Evolutionary conservation across 1,140 invertebrate species (phyloP).

Genomic region (Cotesia glomerata): DNA sequence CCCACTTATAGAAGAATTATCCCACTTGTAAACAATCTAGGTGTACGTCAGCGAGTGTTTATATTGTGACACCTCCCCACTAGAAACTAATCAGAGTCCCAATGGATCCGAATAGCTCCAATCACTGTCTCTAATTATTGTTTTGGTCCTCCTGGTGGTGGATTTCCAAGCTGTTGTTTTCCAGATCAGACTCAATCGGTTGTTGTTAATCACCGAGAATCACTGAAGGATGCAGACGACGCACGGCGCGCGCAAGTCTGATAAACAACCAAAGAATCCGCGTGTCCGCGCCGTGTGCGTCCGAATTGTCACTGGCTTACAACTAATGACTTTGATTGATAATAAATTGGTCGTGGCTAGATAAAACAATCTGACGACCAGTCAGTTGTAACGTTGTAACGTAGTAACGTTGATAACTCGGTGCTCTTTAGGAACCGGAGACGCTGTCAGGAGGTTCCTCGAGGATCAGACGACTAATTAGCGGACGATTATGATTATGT

Average conservation of each 20-base stretch:
- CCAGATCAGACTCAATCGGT: neutral
- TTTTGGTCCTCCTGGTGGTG: too few relatives aligned
- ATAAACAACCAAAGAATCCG: neutral
- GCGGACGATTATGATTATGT: neutral
- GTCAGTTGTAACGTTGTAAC: neutral
- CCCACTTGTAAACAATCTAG: neutral
- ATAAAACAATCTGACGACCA: neutral
- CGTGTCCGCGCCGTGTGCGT: conserved; percentile 15
- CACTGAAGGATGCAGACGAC: neutral
- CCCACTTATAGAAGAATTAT: neutral
- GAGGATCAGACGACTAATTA: too few relatives aligned
- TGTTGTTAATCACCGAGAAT: neutral
- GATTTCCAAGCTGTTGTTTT: neutral
- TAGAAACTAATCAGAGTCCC: too few relatives aligned
- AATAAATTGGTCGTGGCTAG: neutral
- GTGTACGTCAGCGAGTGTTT: too few relatives aligned
- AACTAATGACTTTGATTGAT: too few relatives aligned
- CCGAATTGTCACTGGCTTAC: neutral
- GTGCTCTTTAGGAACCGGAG: too few relatives aligned
- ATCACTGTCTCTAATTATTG: too few relatives aligned
- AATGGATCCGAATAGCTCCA: too few relatives aligned
- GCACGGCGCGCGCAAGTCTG: conserved; percentile 10
- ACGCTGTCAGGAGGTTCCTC: too few relatives aligned
- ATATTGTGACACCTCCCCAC: too few relatives aligned
- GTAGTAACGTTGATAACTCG: neutral